Percentiles rank a stretch among this genome's conserved stretches.
phyloP scores from a whole-genome alignment of 2,797 vertebrate genomes.

The Sandelia bainsii region DNA sequence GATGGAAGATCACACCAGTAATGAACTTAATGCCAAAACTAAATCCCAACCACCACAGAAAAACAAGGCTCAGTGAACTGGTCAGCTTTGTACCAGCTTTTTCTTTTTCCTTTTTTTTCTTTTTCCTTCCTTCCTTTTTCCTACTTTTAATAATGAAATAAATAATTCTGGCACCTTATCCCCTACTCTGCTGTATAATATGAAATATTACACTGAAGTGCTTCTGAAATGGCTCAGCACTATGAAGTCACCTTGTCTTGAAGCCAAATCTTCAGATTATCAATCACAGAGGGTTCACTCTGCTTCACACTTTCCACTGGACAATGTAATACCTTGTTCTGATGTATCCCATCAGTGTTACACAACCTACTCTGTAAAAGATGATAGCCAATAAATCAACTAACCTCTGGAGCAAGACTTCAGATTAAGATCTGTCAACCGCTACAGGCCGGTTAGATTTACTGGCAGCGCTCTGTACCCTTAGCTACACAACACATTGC shows the following conservation, averaged over 20 bases:
- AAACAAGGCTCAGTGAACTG: neutral
- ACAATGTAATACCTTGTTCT: constrained; percentile 52
- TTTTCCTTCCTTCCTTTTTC: no score
- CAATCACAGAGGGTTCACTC: constrained; percentile 59
- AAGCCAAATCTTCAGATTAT: constrained; percentile 59
- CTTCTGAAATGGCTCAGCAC: constrained; percentile 47
- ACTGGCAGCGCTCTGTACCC: constrained; percentile 38
- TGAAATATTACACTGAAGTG: constrained; percentile 39
- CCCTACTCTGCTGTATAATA: constrained; percentile 17
- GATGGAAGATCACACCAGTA: constrained; percentile 23
- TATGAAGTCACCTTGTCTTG: constrained; percentile 61
- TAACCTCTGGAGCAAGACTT: constrained; percentile 70
- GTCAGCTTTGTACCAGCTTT: neutral
- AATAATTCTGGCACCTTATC: constrained; percentile 32
- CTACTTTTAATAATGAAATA: constrained; percentile 46
- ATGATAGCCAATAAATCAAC: constrained; percentile 73
- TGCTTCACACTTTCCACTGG: constrained; percentile 31
- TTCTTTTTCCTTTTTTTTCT: constrained; percentile 7
- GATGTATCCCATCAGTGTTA: constrained; percentile 65
- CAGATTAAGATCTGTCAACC: constrained; percentile 71
- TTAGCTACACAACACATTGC: constrained; percentile 41
- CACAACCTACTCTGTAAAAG: constrained; percentile 64
- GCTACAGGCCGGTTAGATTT: constrained; percentile 55
- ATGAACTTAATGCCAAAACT: constrained; percentile 11
- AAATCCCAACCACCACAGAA: neutral